These are phyloP conservation scores for Dastarcus helophoroides DNA, from an alignment of 2,888 invertebrate species.

Conservation along the genomic window DNA sequence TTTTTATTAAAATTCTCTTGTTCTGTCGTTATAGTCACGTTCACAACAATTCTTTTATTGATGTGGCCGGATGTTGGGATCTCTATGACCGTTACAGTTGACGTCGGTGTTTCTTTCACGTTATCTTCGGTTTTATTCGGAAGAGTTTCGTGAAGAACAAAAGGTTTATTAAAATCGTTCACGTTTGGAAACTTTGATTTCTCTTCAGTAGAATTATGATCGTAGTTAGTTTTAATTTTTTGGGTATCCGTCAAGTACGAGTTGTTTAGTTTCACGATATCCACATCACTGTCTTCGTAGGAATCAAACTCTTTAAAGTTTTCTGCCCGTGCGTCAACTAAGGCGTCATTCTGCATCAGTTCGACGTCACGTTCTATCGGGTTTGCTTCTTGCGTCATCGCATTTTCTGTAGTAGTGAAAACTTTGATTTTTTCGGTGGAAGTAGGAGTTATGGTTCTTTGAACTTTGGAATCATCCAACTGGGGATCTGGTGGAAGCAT, in stretches of 20 bases:
- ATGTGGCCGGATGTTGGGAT: constrained; percentile 1
- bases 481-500: not conserved
- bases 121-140: constrained; percentile 10
- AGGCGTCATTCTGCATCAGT: not conserved
- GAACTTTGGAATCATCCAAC: not conserved
- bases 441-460: not conserved
- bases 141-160: constrained; percentile 8
- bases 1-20: constrained; percentile 40
- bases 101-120: constrained; percentile 19
- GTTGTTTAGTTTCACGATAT: constrained; percentile 37
- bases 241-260: not conserved
- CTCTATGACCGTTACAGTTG: constrained; percentile 10
- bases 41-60: constrained; percentile 59
- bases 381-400: not conserved
- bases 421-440: no score
- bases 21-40: constrained; percentile 70
- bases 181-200: not conserved
- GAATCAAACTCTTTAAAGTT: constrained; percentile 22
- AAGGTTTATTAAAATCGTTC: constrained; percentile 15
- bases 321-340: constrained; percentile 6
- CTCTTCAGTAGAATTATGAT: not conserved
- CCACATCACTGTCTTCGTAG: constrained; percentile 37
- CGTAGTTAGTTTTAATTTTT: not conserved
- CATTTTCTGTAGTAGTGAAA: not conserved
- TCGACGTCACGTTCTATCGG: not conserved